Percentiles rank a stretch among this genome's conserved stretches.
Evolutionary conservation across 1,140 invertebrate genomes (phyloP).

Genomic region (Drosophila insularis): DNA sequence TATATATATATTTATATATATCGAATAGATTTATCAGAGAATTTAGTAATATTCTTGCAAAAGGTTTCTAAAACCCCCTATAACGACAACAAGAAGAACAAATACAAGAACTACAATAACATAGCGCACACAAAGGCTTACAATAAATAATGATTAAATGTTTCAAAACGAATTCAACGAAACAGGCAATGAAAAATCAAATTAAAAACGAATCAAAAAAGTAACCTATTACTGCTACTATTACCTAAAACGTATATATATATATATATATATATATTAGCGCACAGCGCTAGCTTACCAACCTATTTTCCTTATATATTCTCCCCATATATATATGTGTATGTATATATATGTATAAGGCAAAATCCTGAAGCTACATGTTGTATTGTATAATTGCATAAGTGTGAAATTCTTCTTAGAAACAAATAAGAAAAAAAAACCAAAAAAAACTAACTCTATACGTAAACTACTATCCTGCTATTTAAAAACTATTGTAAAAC

Average conservation of each 20-base stretch:
- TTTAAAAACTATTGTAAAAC: neutral
- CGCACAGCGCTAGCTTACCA: neutral
- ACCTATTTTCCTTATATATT: constrained; percentile 8
- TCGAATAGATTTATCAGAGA: neutral
- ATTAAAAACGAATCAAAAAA: constrained; percentile 2
- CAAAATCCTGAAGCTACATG: neutral
- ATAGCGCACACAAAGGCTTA: constrained; percentile 9
- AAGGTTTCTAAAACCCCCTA: neutral
- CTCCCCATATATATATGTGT: neutral
- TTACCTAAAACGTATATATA: constrained; percentile 18
- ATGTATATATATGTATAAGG: neutral
- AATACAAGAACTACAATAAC: neutral
- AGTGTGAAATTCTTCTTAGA: neutral
- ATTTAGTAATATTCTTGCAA: constrained; percentile 1
- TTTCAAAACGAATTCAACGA: neutral
- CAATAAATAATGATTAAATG: neutral
- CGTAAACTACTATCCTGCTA: neutral
- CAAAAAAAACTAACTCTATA: no score
- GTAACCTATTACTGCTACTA: constrained; percentile 1
- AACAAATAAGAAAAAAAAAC: neutral
- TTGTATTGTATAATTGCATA: neutral
- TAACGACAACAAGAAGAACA: neutral
- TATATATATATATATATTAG: constrained; percentile 20
- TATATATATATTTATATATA: neutral
- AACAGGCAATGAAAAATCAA: neutral